Percentiles rank a stretch among this genome's conserved stretches.
These are phyloP conservation scores for Anarsia innoxiella DNA, from an alignment of 2,888 invertebrate genomes.

Conservation along the genomic window DNA sequence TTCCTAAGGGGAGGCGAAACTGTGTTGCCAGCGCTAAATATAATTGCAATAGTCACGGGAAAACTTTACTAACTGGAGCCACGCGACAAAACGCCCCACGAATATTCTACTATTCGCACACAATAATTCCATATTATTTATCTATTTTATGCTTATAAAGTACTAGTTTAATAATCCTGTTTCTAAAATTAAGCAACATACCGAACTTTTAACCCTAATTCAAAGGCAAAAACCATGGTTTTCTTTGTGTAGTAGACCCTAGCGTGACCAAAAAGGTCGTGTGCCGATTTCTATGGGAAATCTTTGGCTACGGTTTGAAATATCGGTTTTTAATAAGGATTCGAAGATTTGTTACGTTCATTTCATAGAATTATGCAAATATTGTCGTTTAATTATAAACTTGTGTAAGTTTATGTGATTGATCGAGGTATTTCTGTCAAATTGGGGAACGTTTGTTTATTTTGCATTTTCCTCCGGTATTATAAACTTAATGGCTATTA, in stretches of 20 bases:
- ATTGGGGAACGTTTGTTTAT: too few relatives aligned
- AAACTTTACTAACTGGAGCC: slow-evolving; percentile 46
- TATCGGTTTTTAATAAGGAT: slow-evolving; percentile 21
- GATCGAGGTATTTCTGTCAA: too few relatives aligned
- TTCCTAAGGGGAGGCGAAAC: slow-evolving; percentile 1
- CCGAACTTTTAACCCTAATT: slow-evolving; percentile 14
- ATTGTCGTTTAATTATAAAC: too few relatives aligned
- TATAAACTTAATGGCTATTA: too few relatives aligned
- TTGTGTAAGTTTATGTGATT: too few relatives aligned
- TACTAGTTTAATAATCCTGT: slow-evolving; percentile 16
- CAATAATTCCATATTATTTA: slow-evolving; percentile 54
- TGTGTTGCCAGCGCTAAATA: slow-evolving; percentile 5
- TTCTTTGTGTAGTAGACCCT: slow-evolving; percentile 21
- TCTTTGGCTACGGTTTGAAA: slow-evolving; percentile 18
- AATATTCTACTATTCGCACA: slow-evolving; percentile 40
- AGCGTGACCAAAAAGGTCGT: slow-evolving; percentile 54
- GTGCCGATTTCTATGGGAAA: slow-evolving; percentile 67
- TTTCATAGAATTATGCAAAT: too few relatives aligned
- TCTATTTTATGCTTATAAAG: slow-evolving; percentile 53
- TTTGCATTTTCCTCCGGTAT: too few relatives aligned
- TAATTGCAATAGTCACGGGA: slow-evolving; percentile 59
- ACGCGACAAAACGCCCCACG: slow-evolving; percentile 59
- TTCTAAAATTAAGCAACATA: neutral
- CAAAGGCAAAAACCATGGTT: slow-evolving; percentile 10
- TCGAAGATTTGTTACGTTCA: too few relatives aligned